phyloP scores from a whole-genome alignment of 2,797 vertebrate genomes.

The Coregonus ussuriensis region DNA sequence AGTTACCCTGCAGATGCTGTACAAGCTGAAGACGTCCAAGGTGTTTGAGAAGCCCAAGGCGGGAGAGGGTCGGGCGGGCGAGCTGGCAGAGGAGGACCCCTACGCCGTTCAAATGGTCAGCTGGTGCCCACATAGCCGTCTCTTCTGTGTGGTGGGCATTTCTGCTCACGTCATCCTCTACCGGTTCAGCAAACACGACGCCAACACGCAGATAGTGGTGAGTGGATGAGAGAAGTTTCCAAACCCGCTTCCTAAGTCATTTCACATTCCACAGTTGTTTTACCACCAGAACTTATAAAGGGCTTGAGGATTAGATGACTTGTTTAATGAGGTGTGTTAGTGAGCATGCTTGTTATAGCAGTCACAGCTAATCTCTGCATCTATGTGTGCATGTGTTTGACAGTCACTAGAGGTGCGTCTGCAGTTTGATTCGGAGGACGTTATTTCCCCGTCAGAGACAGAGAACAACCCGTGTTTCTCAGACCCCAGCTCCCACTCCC shows the following conservation, averaged over 20 bases:
- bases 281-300: too few species aligned
- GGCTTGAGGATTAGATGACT: background rate
- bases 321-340: background rate
- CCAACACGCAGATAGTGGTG: conserved; percentile 92
- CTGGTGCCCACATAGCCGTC: conserved; percentile 95
- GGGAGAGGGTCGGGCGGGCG: conserved; percentile 82
- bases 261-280: too few species aligned
- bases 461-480: conserved; percentile 87
- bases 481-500: conserved; percentile 84
- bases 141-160: conserved; percentile 94
- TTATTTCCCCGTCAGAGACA: conserved; percentile 86
- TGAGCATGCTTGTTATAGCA: background rate
- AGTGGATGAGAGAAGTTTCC: conserved; percentile 57
- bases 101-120: conserved; percentile 94
- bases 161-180: conserved; percentile 93
- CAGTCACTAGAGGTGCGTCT: conserved; percentile 91
- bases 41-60: conserved; percentile 93
- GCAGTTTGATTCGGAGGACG: conserved; percentile 89
- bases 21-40: conserved; percentile 97
- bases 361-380: background rate
- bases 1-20: conserved; percentile 99
- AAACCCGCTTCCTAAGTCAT: too few species aligned
- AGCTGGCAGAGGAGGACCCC: conserved; percentile 93
- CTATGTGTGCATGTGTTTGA: conserved; percentile 11
- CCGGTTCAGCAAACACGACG: conserved; percentile 93